Evolutionary conservation across 1,140 invertebrate genomes (phyloP).

Genomic region (Patella vulgata): DNA sequence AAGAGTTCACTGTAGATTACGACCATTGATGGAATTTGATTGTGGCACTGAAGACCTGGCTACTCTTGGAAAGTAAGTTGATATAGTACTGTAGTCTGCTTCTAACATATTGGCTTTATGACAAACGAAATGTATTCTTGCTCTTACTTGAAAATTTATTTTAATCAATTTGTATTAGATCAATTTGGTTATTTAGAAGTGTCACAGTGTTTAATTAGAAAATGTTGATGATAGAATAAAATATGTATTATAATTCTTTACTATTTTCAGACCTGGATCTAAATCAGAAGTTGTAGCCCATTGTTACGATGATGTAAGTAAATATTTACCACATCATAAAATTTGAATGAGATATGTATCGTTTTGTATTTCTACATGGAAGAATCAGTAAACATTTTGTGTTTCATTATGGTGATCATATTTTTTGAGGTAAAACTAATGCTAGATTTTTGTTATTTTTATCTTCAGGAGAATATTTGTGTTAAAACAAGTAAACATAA

Average conservation of each 20-base stretch:
- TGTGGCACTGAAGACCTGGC: constrained; percentile 42
- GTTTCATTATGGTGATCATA: neutral
- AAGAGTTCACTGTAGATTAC: constrained; percentile 58
- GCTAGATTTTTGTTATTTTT: no score
- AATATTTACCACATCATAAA: neutral
- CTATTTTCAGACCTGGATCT: constrained; percentile 44
- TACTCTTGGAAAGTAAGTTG: constrained; percentile 49
- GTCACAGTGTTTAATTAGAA: no score
- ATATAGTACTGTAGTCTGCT: neutral
- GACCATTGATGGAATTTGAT: constrained; percentile 62
- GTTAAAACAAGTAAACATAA: constrained; percentile 55
- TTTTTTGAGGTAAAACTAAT: constrained; percentile 2
- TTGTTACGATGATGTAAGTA: constrained; percentile 60
- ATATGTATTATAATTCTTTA: no score
- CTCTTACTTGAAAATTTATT: constrained; percentile 1
- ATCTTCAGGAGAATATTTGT: constrained; percentile 59
- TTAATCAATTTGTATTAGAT: no score
- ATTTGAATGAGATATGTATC: no score
- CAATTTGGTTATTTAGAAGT: no score
- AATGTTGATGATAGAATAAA: no score
- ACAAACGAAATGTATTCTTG: constrained; percentile 3
- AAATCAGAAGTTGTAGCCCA: constrained; percentile 59
- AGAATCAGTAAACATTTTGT: neutral
- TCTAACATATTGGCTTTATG: neutral
- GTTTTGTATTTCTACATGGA: no score